Conservation (phyloP, 2,888 invertebrate species). For the Gerris lacustris region DNA sequence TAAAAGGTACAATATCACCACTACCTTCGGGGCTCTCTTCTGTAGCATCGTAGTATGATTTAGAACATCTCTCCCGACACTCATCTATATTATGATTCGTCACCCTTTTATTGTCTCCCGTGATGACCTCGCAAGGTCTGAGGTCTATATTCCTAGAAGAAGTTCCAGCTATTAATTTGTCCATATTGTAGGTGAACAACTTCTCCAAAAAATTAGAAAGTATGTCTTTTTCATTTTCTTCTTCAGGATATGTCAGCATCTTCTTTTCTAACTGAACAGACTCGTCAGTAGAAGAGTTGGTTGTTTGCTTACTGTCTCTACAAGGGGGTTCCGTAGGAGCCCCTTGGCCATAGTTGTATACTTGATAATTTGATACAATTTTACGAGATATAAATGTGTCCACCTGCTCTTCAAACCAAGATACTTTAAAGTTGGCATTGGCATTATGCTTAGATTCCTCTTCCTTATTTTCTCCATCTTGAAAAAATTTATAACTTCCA, state of each 20-base stretch:
- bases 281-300: background rate
- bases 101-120: no score
- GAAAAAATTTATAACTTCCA: no score
- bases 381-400: background rate
- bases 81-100: no score
- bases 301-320: background rate
- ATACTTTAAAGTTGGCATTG: background rate
- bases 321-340: background rate
- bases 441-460: background rate
- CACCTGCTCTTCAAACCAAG: slow-evolving; percentile 4
- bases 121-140: background rate
- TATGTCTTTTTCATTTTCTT: no score
- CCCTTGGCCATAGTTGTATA: background rate
- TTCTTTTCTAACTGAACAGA: background rate
- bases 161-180: background rate
- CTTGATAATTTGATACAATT: slow-evolving; percentile 2
- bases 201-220: background rate
- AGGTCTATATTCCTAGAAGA: background rate
- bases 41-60: no score
- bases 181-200: background rate
- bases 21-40: no score
- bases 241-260: no score
- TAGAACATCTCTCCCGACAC: no score
- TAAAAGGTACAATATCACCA: background rate
- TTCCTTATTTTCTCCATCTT: background rate